Base-by-base conservation (phyloP, 2,888 invertebrate genomes). In the Chrysomela aeneicollis region DNA sequence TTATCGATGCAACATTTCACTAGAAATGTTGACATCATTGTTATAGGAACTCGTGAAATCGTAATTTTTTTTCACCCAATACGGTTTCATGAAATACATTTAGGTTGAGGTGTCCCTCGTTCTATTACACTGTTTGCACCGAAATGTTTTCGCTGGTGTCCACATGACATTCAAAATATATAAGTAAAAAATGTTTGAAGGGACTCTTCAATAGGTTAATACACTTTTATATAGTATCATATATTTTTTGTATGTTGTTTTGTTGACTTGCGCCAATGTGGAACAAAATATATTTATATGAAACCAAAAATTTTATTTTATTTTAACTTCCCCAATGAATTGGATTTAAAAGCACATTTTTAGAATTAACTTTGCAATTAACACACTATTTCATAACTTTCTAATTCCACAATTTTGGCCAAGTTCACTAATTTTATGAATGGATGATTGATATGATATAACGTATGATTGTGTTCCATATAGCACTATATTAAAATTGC, bases 191-290 rank as follows among this genome's bases (percentile, higher is more conserved):
- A 35, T 35, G 35, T 12, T 46, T 22, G 1, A 46, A 22, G 47
- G 26, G 52, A 10, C 46, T 60, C 58, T 73, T 77, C 76, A 73
- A 74, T 81, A 82, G 78, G 78, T 82, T 81, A 80, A 77, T 79
- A 76, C 76, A 75, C 76, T 72, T 77, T 73, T 79, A 76, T 79
- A 77, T 81, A 80, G 77, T 78, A 79, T 42, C 42, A 42, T 76
- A 80, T 82, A 80, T 82, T 82, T 82, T 82, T 82, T 82, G 81
- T 82, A 82, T 82, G 80, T 82, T 82, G 80, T 81, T 72, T 76
- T 82, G 82, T 82, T 82, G 82, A 83, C 83, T 83, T 83, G 82
- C 81, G 83, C 83, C 83, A 82, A 81, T 82, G 83, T 83, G 83
- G 83, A 83, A 82, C 77, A 79, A 81, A 82, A 82, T 82, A 82